Percentiles rank a stretch among this genome's conserved stretches.
These are phyloP conservation scores for Sphaerophoria taeniata DNA, from an alignment of 2,888 invertebrate genomes.

Conservation along the genomic window DNA sequence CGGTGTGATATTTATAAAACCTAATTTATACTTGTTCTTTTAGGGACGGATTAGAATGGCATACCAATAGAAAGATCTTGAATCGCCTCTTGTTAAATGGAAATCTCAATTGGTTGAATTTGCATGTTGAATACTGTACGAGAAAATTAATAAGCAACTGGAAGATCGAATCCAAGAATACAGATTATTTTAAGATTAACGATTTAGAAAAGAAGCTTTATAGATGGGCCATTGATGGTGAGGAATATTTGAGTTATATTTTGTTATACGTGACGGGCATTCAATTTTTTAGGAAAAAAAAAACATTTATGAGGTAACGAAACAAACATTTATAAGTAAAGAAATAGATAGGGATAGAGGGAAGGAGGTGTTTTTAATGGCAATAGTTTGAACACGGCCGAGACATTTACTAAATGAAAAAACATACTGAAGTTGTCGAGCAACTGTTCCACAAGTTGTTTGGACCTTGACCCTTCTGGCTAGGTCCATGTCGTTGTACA, in stretches of 20 bases:
- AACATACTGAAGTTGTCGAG: no score
- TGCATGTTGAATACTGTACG: slow-evolving; percentile 85
- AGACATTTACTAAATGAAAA: no score
- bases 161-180: slow-evolving; percentile 78
- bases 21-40: slow-evolving; percentile 22
- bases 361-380: no score
- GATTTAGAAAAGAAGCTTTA: slow-evolving; percentile 89
- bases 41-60: slow-evolving; percentile 91
- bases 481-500: no score
- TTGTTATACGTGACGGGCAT: not conserved
- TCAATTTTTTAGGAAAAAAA: no score
- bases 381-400: no score
- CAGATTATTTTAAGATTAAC: slow-evolving; percentile 82
- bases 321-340: no score
- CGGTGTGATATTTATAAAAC: slow-evolving; percentile 21
- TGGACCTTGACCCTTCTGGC: no score
- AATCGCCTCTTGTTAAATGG: slow-evolving; percentile 89
- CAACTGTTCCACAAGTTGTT: no score
- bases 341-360: no score
- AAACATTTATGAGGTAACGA: no score
- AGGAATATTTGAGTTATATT: not conserved
- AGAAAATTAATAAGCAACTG: slow-evolving; percentile 84
- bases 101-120: slow-evolving; percentile 85
- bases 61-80: slow-evolving; percentile 87
- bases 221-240: slow-evolving; percentile 91